phyloP scores from a whole-genome alignment of 2,888 invertebrate species.

The Dione juno region DNA sequence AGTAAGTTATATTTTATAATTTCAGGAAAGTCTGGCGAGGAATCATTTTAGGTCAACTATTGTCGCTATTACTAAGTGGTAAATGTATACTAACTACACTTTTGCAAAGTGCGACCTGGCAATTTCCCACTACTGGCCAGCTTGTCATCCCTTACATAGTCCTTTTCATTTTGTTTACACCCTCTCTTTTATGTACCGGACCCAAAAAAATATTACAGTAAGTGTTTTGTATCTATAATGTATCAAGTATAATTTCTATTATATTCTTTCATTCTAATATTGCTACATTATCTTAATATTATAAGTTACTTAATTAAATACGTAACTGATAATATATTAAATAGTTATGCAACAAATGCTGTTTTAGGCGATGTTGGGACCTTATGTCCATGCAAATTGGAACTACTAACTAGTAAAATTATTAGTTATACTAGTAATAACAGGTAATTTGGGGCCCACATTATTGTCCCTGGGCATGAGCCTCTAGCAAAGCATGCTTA shows the following conservation, averaged over 20 bases:
- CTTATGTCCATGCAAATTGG: too few species aligned
- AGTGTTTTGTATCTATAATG: slow-evolving; percentile 55
- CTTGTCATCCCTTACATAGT: slow-evolving; percentile 91
- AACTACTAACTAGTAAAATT: too few species aligned
- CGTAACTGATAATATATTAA: too few species aligned
- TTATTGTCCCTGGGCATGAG: too few species aligned
- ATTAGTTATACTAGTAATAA: too few species aligned
- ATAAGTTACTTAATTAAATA: too few species aligned
- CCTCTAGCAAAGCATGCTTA: too few species aligned
- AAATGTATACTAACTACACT: slow-evolving; percentile 89
- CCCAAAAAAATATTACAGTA: slow-evolving; percentile 86
- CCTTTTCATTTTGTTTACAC: slow-evolving; percentile 89
- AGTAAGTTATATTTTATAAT: slow-evolving; percentile 42
- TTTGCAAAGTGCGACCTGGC: slow-evolving; percentile 86
- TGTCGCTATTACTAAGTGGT: slow-evolving; percentile 90
- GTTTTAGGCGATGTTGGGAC: too few species aligned
- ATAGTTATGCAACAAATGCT: too few species aligned
- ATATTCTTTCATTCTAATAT: not conserved
- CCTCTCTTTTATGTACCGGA: slow-evolving; percentile 88
- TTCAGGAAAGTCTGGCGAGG: slow-evolving; percentile 88
- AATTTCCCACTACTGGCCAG: slow-evolving; percentile 91
- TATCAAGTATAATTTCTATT: not conserved
- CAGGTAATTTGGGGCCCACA: too few species aligned
- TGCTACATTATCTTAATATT: not conserved
- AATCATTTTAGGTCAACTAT: slow-evolving; percentile 88